Base-by-base conservation (phyloP, 2,797 vertebrate genomes). In the Esox masquinongy region DNA sequence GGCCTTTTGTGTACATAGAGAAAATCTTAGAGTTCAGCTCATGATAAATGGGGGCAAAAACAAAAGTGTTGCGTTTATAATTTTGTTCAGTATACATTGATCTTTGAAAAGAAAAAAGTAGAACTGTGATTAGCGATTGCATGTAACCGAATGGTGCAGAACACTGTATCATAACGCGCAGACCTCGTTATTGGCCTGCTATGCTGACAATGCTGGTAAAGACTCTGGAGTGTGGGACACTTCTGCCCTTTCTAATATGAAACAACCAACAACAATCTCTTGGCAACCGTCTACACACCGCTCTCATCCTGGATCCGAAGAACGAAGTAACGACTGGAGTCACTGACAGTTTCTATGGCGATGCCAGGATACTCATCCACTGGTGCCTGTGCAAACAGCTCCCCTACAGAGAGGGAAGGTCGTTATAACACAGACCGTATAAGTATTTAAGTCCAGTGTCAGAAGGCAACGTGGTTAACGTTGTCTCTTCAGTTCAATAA, bases 261-360 rank as follows among this genome's bases (percentile, higher is more conserved):
- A 3, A 43, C 16, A 26, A 26, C 2, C 11, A 39, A 50, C 6
- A 47, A 49, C 43, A 17, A n/a, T 12, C 26, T 2, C 72, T 75
- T 59, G 49, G 73, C 67, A 77, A 76, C 79, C 53, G 68, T 75
- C 73, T 74, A 83, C 92, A 86, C 83, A 99, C 98, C 97, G 14
- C 94, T 97, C 73, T 97, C 98, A 87, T 99, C 96, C 88, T 99
- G 97, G 90, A 99, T 98, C 77, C 97, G 95, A 79, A 98, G 95
- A 63, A 98, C 97, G 80, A 99, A 99, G 90, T 99, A 99, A 70
- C 98, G 96, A 82, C 98, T 99, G 74, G 98, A 99, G 91, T 99
- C 98, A 5, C 96, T 95, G 82, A 99, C 98, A 0, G 97, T 98
- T 91, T 99, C 98, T 88, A 99, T 93, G 16, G 96, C 90, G 74